These are phyloP conservation scores for Merodon equestris DNA, from an alignment of 2,888 invertebrate genomes.

Conservation along the genomic window DNA sequence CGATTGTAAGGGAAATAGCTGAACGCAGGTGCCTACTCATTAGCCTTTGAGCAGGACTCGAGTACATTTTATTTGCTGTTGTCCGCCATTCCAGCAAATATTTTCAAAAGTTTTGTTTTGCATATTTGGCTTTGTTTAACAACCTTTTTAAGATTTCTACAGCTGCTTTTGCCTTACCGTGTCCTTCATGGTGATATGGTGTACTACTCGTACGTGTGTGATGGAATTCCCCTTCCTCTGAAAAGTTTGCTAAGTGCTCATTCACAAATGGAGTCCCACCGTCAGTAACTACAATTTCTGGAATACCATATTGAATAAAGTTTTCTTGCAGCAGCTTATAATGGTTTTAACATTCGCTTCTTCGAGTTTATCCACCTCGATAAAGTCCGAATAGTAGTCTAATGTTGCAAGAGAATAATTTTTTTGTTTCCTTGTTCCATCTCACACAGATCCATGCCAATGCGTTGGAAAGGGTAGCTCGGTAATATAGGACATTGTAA, in stretches of 20 bases:
- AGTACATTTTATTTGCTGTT: constrained; percentile 23
- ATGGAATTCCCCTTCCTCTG: constrained; percentile 37
- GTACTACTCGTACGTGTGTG: constrained; percentile 24
- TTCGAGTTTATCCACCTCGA: constrained; percentile 46
- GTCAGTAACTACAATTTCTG: constrained; percentile 18
- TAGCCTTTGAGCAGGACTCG: constrained; percentile 7
- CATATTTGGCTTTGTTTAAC: constrained; percentile 17
- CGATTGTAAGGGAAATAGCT: constrained; percentile 6
- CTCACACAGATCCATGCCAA: constrained; percentile 46
- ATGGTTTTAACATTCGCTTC: constrained; percentile 22
- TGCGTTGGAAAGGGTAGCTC: constrained; percentile 37
- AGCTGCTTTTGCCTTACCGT: constrained; percentile 40
- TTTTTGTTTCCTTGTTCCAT: constrained; percentile 26
- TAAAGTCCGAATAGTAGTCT: constrained; percentile 52
- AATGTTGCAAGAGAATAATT: constrained; percentile 38
- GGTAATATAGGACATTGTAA: constrained; percentile 28
- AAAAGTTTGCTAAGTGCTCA: constrained; percentile 8
- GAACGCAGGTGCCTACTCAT: constrained; percentile 32
- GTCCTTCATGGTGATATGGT: constrained; percentile 42
- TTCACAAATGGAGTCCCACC: constrained; percentile 23
- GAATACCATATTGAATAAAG: constrained; percentile 49
- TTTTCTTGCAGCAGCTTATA: constrained; percentile 29
- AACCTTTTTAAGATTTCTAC: constrained; percentile 12
- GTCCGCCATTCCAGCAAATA: constrained; percentile 21
- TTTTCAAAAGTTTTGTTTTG: constrained; percentile 24